Conservation (phyloP, 2,113 vertebrate genomes). For the Muntiacus muntjak region DNA sequence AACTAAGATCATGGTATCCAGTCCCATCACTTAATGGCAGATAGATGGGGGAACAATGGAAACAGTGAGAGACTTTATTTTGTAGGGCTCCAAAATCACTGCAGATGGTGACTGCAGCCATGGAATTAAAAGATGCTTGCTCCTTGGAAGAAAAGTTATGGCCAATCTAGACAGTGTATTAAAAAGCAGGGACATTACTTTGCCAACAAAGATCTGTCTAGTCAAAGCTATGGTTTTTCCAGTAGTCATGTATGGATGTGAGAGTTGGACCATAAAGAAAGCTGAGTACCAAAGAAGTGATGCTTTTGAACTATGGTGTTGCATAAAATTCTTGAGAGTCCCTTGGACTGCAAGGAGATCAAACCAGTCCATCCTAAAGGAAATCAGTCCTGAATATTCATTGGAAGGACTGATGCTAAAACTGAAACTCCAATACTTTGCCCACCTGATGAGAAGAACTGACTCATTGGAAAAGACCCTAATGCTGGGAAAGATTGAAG, state of each 20-base stretch:
- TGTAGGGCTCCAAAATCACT: not conserved
- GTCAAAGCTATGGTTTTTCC: not conserved
- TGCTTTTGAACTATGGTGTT: not conserved
- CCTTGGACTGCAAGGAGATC: not conserved
- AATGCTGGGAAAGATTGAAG: not conserved
- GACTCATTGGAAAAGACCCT: not conserved
- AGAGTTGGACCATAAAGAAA: not conserved
- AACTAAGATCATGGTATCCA: not conserved
- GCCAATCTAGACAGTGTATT: accelerated
- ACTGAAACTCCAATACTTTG: not conserved
- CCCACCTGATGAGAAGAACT: not conserved
- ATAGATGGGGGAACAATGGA: not conserved
- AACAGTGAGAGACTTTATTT: not conserved
- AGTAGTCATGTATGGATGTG: not conserved
- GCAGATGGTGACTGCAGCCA: not conserved
- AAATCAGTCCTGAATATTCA: not conserved
- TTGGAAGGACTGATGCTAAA: not conserved
- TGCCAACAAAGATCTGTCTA: not conserved
- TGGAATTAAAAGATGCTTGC: not conserved
- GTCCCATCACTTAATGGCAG: not conserved
- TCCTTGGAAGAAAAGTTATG: not conserved
- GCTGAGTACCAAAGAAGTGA: not conserved
- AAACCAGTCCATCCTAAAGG: not conserved
- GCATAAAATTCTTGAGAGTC: not conserved
- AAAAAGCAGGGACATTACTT: not conserved